Evolutionary conservation across 2,888 invertebrate species (phyloP).

Genomic region (Drosophila putrida): DNA sequence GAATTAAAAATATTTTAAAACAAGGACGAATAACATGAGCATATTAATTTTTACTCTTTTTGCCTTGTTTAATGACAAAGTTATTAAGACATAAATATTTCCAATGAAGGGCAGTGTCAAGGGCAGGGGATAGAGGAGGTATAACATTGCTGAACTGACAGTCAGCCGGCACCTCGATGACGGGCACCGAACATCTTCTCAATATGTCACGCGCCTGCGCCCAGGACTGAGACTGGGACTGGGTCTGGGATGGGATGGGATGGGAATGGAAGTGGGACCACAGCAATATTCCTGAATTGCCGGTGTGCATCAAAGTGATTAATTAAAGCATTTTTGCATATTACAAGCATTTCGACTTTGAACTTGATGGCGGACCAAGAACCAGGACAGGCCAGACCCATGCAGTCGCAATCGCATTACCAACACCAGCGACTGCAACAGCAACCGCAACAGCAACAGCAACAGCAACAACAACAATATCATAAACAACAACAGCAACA

Average conservation of each 20-base stretch:
- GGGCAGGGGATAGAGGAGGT: constrained; percentile 11
- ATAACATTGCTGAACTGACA: constrained; percentile 47
- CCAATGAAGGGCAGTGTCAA: not conserved
- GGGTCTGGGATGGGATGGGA: not conserved
- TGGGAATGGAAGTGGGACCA: constrained; percentile 4
- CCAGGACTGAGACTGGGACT: constrained; percentile 13
- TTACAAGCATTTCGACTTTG: constrained; percentile 81
- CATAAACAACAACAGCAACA: constrained; percentile 57
- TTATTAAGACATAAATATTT: constrained; percentile 77
- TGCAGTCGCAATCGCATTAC: constrained; percentile 54
- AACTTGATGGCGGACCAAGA: constrained; percentile 68
- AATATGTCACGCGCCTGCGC: constrained; percentile 77
- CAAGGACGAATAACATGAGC: constrained; percentile 22
- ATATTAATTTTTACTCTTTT: constrained; percentile 31
- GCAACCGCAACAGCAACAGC: constrained; percentile 11
- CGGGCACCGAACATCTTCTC: constrained; percentile 58
- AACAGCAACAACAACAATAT: constrained; percentile 41
- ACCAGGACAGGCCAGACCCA: constrained; percentile 33
- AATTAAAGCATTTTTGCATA: constrained; percentile 82
- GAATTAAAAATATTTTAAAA: not conserved
- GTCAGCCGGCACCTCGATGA: constrained; percentile 55
- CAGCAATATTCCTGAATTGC: constrained; percentile 32
- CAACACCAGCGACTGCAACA: constrained; percentile 34
- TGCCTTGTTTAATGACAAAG: constrained; percentile 60
- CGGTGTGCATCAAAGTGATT: constrained; percentile 80